Evolutionary conservation across 2,797 vertebrate genomes (phyloP).

Genomic region (Coccyzus lansbergi): DNA sequence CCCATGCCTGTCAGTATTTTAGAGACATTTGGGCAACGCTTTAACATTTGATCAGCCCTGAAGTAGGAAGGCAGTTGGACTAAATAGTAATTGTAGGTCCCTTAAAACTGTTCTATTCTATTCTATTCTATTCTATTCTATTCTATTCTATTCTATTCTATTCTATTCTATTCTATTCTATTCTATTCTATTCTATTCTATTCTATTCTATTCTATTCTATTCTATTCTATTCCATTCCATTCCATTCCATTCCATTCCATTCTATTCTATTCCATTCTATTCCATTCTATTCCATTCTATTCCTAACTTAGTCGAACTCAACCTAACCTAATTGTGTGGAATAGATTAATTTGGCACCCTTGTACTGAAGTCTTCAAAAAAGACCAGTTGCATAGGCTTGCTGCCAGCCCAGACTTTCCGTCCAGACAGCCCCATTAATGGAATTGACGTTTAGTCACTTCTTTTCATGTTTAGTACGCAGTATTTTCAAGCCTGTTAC

Average conservation of each 20-base stretch:
- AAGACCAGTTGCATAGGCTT: not conserved
- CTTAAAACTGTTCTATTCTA: too few species aligned
- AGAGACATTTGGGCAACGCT: not conserved
- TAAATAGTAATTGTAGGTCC: not conserved
- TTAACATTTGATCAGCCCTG: not conserved
- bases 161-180: too few species aligned
- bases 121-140: too few species aligned
- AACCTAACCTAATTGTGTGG: not conserved
- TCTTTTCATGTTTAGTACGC: not conserved
- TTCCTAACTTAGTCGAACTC: too few species aligned
- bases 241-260: not conserved
- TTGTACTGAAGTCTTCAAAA: not conserved
- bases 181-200: too few species aligned
- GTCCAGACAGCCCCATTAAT: not conserved
- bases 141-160: too few species aligned
- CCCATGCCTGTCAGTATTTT: not conserved
- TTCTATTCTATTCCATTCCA: too few species aligned
- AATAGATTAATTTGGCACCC: not conserved
- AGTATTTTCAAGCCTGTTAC: not conserved
- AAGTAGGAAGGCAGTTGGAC: not conserved
- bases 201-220: too few species aligned
- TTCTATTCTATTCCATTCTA: not conserved
- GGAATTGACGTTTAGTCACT: not conserved
- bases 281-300: too few species aligned
- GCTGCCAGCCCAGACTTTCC: not conserved